phyloP scores from a whole-genome alignment of 2,888 invertebrate genomes.

The Scaeva pyrastri region DNA sequence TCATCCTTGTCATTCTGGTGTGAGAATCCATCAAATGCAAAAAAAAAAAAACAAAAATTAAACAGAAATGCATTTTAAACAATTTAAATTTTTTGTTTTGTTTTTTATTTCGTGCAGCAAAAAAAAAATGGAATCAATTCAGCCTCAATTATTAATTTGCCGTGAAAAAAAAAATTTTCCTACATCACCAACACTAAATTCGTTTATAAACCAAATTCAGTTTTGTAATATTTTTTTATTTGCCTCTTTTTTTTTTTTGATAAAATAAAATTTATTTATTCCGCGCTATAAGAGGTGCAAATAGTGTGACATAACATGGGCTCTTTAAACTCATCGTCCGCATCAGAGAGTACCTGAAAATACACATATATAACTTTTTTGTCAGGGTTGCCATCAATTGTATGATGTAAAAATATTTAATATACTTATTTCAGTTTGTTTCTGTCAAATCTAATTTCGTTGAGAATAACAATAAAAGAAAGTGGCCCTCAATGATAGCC shows the following conservation, averaged over 20 bases:
- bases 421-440: no score
- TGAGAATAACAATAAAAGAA: no score
- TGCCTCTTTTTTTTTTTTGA: not conserved
- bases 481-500: no score
- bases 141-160: conserved; percentile 54
- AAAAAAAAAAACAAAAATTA: not conserved
- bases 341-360: not conserved
- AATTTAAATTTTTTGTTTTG: conserved; percentile 33
- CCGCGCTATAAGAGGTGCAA: conserved; percentile 1
- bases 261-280: not conserved
- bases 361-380: not conserved
- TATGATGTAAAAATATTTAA: no score
- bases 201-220: not conserved
- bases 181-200: not conserved
- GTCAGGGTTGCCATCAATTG: conserved; percentile 6
- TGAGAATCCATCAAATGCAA: conserved; percentile 1
- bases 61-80: conserved; percentile 6
- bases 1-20: not conserved
- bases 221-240: not conserved
- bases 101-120: not conserved
- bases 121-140: conserved; percentile 17
- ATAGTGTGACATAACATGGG: conserved; percentile 20
- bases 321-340: conserved; percentile 14
- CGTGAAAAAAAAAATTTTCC: conserved; percentile 27
- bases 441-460: no score